Conservation (phyloP, 1,140 invertebrate genomes). For the Heliconius melpomene region DNA sequence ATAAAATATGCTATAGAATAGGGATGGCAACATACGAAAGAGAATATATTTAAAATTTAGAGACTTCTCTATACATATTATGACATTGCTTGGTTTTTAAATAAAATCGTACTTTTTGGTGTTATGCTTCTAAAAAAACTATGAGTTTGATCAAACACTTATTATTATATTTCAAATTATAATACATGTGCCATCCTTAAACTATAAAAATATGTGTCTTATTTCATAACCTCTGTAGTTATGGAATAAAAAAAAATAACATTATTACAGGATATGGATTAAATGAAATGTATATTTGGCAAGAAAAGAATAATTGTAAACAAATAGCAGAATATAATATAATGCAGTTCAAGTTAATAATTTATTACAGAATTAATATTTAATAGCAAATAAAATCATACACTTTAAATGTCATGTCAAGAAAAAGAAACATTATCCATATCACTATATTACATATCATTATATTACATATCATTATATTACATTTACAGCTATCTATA, state of each 20-base stretch:
- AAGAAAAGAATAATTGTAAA: neutral
- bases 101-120: too few species aligned
- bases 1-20: neutral
- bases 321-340: neutral
- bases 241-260: too few species aligned
- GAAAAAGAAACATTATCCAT: neutral
- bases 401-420: neutral
- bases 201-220: neutral
- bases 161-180: neutral
- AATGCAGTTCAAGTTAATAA: too few species aligned
- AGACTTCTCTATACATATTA: too few species aligned
- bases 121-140: too few species aligned
- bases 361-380: neutral
- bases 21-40: neutral
- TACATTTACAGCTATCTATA: neutral
- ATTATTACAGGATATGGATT: too few species aligned
- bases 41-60: neutral
- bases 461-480: neutral
- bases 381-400: neutral
- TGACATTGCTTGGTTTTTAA: too few species aligned
- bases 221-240: neutral
- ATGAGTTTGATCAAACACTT: neutral
- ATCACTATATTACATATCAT: too few species aligned
- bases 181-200: neutral
- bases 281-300: neutral